Conservation (phyloP, 1,140 invertebrate genomes). For the Venturia canescens region DNA sequence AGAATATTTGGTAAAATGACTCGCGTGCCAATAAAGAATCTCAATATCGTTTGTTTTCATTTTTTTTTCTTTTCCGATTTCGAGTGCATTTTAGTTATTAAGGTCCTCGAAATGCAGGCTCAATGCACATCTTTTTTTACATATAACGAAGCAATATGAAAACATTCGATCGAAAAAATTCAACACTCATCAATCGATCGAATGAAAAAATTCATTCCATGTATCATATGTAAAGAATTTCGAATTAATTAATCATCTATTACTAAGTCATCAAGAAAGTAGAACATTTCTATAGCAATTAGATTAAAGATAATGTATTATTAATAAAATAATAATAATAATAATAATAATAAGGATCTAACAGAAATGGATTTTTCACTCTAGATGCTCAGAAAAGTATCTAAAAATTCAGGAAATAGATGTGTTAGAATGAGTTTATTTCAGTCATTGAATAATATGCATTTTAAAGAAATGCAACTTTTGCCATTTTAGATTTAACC, state of each 20-base stretch:
- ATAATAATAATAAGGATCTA: too few relatives aligned
- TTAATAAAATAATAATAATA: too few relatives aligned
- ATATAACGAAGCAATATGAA: too few relatives aligned
- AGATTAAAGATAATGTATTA: too few relatives aligned
- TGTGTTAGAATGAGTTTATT: too few relatives aligned
- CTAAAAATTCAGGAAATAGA: too few relatives aligned
- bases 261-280: background rate
- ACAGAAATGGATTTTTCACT: too few relatives aligned
- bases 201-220: constrained; percentile 9
- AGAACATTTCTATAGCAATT: background rate
- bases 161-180: background rate
- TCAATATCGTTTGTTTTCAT: background rate
- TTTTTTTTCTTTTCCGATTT: background rate
- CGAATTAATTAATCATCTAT: background rate
- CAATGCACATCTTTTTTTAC: background rate
- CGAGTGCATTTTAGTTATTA: background rate
- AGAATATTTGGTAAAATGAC: background rate
- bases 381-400: too few relatives aligned
- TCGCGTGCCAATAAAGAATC: constrained; percentile 23
- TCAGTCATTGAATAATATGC: too few relatives aligned
- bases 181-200: background rate
- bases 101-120: background rate
- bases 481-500: background rate
- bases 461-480: too few relatives aligned
- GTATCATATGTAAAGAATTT: constrained; percentile 1